Evolutionary conservation across 2,797 vertebrate species (phyloP), one percentile per base, ranked within the genome.

Genomic region (Antennarius maculatus): DNA sequence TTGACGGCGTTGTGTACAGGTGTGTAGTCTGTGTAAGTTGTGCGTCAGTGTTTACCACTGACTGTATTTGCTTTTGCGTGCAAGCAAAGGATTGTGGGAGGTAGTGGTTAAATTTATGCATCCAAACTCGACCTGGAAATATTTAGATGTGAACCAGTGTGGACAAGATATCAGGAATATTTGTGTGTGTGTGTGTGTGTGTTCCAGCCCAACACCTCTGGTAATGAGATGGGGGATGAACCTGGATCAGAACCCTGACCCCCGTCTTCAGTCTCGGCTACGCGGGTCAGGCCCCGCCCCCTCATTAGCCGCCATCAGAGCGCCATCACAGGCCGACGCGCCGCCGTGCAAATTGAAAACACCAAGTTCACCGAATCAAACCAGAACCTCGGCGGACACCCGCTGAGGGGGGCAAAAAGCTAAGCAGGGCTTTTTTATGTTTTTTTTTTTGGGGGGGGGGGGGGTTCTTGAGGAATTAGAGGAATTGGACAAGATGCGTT

Each of bases 251-350:
- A 87, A 85, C 83, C 83, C 79, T 55, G 41, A 69, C 53, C 65
- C 74, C 51, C 3, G 10, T 72, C 45, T 76, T 77, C 70, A 70
- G 76, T 79, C 28, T 18, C 69, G 58, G 53, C 77, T 86, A 90
- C 45, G 74, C 45, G 65, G 89, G 89, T 91, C 91, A 90, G 68
- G 79, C 74, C 78, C 23, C 23, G 23, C 23, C 81, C 77, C 77
- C 87, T 92, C 86, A 88, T 91, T 91, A 91, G 67, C 71, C 34
- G 31, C 71, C 79, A 86, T 87, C 86, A 89, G 79, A 87, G 75
- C 82, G 83, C 86, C 85, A 88, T 91, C 83, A 86, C 85, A 88
- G 80, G 66, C 61, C 12, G 76, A 86, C 81, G 74, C 17, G 29
- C 56, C 7, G 9, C 42, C 41, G 77, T 66, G 80, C 81, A 81